Conservation (phyloP, 2,797 vertebrate species). For the Balearica regulorum region DNA sequence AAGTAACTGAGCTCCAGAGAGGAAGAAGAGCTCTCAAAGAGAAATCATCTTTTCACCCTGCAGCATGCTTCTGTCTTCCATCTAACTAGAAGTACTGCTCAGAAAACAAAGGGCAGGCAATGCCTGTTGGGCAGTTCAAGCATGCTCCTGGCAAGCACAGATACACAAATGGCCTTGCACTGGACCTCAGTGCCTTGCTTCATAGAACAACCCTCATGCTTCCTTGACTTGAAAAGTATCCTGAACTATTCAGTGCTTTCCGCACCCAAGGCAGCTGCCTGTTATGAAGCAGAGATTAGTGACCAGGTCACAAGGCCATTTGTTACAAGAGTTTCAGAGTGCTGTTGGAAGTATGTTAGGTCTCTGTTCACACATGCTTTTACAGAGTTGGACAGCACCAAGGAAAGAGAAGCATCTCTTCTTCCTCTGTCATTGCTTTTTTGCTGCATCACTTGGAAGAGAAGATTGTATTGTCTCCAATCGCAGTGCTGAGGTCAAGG, state of each 20-base stretch:
- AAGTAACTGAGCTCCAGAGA: not conserved
- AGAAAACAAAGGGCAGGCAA: not conserved
- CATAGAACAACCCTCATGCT: not conserved
- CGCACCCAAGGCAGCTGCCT: not conserved
- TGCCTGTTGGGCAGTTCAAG: not conserved
- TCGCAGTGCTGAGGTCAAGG: not conserved
- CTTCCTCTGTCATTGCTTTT: not conserved
- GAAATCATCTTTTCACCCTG: not conserved
- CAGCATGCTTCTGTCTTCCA: not conserved
- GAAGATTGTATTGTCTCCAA: not conserved
- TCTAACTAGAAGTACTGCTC: not conserved
- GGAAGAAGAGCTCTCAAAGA: not conserved
- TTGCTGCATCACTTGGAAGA: not conserved
- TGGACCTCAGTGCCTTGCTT: not conserved
- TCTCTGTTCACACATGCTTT: not conserved
- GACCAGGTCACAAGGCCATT: not conserved
- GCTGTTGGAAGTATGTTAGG: not conserved
- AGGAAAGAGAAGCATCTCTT: not conserved
- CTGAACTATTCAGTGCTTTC: not conserved
- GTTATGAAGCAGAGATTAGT: not conserved
- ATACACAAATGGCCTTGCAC: rapidly evolving
- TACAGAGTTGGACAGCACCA: not conserved
- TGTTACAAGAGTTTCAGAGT: not conserved
- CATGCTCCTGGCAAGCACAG: not conserved
- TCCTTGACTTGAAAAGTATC: not conserved